Conservation (phyloP, 2,113 vertebrate genomes). For the Alaudala cheleensis region DNA sequence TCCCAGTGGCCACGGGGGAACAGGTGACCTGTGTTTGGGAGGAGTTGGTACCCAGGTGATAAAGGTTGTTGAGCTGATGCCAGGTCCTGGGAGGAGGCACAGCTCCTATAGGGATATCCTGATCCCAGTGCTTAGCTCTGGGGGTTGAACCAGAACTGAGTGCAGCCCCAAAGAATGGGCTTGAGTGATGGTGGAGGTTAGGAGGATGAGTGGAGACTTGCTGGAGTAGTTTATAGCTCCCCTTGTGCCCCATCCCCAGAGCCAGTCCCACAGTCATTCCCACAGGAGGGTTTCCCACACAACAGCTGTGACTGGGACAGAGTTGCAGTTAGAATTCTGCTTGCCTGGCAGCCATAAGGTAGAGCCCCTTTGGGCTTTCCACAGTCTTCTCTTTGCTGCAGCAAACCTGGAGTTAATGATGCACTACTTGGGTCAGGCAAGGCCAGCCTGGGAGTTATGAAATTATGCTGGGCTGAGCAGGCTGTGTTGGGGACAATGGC, state of each 20-base stretch:
- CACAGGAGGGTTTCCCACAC: fast-evolving
- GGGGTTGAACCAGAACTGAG: no score
- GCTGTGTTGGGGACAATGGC: background rate
- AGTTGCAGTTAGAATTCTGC: fast-evolving
- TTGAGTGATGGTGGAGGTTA: background rate
- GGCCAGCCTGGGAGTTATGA: background rate
- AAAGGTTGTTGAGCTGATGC: no score
- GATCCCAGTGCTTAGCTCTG: no score
- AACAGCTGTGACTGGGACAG: fast-evolving
- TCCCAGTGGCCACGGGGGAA: no score
- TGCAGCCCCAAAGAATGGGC: fast-evolving
- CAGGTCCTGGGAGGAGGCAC: no score
- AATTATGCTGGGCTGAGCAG: background rate
- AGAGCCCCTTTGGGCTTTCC: background rate
- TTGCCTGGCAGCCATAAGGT: fast-evolving
- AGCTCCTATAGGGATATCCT: no score
- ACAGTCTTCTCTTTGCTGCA: background rate
- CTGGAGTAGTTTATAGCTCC: background rate
- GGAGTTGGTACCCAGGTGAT: no score
- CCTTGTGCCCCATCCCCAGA: background rate
- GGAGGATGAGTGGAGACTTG: background rate
- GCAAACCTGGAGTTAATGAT: background rate
- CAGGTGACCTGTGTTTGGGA: no score
- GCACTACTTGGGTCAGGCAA: fast-evolving
- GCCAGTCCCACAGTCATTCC: background rate